Percentiles rank a stretch among this genome's conserved stretches.
Conservation (phyloP, 2,797 vertebrate species). For the Squalus acanthias region DNA sequence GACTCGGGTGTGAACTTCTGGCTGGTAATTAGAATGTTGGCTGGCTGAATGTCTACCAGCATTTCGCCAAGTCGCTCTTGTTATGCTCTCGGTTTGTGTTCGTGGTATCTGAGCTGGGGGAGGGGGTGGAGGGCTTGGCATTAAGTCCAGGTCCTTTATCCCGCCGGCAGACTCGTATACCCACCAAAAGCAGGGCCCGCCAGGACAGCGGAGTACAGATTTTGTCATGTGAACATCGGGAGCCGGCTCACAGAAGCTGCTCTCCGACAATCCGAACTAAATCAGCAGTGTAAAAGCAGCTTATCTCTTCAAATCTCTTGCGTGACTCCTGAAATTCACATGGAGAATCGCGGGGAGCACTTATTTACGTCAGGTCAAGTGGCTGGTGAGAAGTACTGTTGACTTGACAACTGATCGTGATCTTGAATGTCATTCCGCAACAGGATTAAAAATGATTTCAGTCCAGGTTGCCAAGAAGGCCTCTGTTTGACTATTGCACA, state of each 20-base stretch:
- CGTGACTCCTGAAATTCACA: background rate
- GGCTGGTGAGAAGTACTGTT: slow-evolving; percentile 9
- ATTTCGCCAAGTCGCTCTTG: background rate
- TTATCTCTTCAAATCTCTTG: background rate
- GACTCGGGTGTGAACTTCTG: background rate
- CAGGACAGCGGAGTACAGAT: background rate
- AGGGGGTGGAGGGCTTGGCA: background rate
- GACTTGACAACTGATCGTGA: background rate
- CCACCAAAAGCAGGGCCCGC: no score
- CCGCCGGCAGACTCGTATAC: background rate
- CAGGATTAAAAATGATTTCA: background rate
- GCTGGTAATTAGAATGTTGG: background rate
- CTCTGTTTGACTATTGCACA: background rate
- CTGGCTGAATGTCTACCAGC: background rate
- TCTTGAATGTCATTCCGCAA: background rate
- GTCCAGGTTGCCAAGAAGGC: background rate
- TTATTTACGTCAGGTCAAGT: background rate
- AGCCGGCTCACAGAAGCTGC: background rate
- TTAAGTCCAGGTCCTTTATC: background rate
- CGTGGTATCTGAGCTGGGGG: background rate
- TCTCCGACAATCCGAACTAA: background rate
- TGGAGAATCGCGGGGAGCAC: background rate
- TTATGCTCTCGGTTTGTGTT: background rate
- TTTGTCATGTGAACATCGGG: background rate
- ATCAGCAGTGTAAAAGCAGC: background rate